phyloP scores from a whole-genome alignment of 2,113 vertebrate genomes.

The Oreotragus oreotragus region DNA sequence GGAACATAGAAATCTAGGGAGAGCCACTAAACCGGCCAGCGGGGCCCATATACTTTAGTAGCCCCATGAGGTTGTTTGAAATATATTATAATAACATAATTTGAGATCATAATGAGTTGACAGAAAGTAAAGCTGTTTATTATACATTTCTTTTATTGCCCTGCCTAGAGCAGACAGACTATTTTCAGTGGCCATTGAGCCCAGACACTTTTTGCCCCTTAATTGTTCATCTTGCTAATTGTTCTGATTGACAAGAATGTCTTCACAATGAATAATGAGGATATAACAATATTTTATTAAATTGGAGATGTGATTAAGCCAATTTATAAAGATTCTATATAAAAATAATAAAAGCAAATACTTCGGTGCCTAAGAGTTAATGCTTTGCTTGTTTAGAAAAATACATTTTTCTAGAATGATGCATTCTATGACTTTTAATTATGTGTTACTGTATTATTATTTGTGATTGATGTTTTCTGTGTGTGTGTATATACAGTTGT shows the following conservation, averaged over 20 bases:
- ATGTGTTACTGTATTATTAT: background rate
- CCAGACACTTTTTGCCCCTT: background rate
- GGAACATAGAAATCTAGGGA: background rate
- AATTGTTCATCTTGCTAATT: constrained; percentile 9
- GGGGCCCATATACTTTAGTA: background rate
- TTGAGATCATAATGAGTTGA: background rate
- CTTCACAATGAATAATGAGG: background rate
- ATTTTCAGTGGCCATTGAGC: background rate
- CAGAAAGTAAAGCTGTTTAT: constrained; percentile 8
- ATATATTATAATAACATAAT: background rate
- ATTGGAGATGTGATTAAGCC: background rate
- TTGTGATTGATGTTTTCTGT: constrained; percentile 20
- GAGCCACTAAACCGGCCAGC: background rate
- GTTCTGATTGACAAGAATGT: constrained; percentile 6
- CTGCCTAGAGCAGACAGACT: background rate
- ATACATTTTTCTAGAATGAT: constrained; percentile 23
- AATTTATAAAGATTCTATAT: constrained; percentile 17
- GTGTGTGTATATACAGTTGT: background rate
- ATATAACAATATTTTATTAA: constrained; percentile 28
- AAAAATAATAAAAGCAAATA: background rate
- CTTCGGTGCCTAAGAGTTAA: background rate
- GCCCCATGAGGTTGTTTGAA: background rate
- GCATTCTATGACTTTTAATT: constrained; percentile 7
- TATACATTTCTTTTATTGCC: background rate
- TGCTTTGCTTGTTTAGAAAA: background rate